These are phyloP conservation scores for Myopa testacea DNA, from an alignment of 2,888 invertebrate species.

Conservation along the genomic window DNA sequence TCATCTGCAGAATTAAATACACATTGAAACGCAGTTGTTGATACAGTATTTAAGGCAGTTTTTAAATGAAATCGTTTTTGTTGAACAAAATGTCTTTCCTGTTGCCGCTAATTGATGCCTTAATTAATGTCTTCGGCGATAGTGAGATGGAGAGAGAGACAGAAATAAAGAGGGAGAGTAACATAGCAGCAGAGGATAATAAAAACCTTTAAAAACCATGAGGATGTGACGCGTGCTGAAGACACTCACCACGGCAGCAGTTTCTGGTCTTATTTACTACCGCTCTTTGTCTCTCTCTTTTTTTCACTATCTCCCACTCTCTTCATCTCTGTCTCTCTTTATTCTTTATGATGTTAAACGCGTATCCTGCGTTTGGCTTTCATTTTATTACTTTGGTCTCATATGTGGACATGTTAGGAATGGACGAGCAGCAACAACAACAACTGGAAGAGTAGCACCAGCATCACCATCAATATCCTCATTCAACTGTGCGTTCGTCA, in stretches of 20 bases:
- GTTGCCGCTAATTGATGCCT: too few relatives aligned
- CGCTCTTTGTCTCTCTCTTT: neutral
- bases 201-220: slow-evolving; percentile 18
- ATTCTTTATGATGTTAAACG: neutral
- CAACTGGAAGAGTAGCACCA: too few relatives aligned
- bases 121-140: too few relatives aligned
- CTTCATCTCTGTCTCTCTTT: neutral
- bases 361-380: neutral
- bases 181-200: neutral
- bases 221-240: neutral
- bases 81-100: too few relatives aligned
- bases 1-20: too few relatives aligned
- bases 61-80: too few relatives aligned
- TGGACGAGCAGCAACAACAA: slow-evolving; percentile 3
- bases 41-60: too few relatives aligned
- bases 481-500: neutral
- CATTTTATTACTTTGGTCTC: slow-evolving; percentile 27
- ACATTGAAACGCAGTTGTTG: too few relatives aligned
- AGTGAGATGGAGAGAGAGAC: too few relatives aligned
- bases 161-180: neutral
- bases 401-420: slow-evolving; percentile 19
- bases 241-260: neutral
- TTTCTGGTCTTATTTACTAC: neutral
- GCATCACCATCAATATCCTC: neutral
- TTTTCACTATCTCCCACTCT: neutral